Percentiles rank a stretch among this genome's conserved stretches.
Evolutionary conservation across 2,888 invertebrate genomes (phyloP).

Genomic region (Lasioglossum calceatum): DNA sequence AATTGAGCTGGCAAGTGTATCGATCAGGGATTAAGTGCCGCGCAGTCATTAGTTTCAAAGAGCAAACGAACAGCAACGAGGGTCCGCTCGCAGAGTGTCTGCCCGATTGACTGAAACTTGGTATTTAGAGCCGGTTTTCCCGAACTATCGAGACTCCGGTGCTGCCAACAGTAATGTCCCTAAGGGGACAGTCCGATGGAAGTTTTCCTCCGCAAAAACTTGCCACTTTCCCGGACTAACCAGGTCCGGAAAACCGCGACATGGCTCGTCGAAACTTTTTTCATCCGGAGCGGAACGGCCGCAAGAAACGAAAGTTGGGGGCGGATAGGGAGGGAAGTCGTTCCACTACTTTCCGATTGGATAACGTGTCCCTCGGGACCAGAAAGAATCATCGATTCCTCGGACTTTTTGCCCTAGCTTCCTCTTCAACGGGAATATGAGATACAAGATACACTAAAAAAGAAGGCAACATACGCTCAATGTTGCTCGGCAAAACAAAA

Average conservation of each 20-base stretch:
- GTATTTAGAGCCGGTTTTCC: not conserved
- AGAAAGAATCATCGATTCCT: not conserved
- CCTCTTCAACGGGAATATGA: not conserved
- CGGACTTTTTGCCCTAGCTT: not conserved
- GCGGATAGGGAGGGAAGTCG: not conserved
- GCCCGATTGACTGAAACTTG: not conserved
- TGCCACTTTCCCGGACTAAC: not conserved
- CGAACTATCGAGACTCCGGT: not conserved
- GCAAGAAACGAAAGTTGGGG: not conserved
- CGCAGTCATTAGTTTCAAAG: not conserved
- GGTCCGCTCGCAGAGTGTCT: not conserved
- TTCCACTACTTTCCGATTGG: constrained; percentile 29
- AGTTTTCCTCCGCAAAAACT: not conserved
- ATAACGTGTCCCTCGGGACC: not conserved
- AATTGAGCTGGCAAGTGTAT: not conserved
- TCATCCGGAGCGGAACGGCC: constrained; percentile 12
- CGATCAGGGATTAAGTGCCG: not conserved
- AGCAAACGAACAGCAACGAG: not conserved
- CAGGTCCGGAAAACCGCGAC: constrained; percentile 26
- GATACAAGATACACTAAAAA: not conserved
- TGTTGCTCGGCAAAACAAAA: not conserved
- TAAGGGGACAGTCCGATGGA: not conserved
- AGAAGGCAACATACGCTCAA: not conserved
- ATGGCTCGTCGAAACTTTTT: constrained; percentile 31
- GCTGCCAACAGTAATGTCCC: not conserved